Evolutionary conservation across 2,888 invertebrate genomes (phyloP).

Genomic region (Branchinecta sandiegonensis): DNA sequence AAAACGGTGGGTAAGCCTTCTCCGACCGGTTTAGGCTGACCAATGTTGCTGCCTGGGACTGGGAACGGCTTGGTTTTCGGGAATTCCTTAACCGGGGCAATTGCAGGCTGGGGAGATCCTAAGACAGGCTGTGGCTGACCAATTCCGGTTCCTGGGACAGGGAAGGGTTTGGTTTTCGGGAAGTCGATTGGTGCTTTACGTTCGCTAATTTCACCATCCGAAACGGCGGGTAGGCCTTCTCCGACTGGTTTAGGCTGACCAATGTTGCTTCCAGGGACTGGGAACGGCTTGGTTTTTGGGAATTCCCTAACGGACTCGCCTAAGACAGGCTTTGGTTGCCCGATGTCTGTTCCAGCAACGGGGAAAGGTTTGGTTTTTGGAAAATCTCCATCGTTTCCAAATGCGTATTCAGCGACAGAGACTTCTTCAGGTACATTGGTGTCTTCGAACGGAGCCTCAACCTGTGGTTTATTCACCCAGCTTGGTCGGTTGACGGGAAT

Average conservation of each 20-base stretch:
- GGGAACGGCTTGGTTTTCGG: constrained; percentile 9
- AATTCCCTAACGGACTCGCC: neutral
- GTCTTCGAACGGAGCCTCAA: neutral
- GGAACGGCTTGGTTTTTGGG: constrained; percentile 11
- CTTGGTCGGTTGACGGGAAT: neutral
- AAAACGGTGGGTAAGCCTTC: neutral
- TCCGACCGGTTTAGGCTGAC: neutral
- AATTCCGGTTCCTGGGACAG: constrained; percentile 7
- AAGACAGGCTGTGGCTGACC: neutral
- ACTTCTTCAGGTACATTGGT: neutral
- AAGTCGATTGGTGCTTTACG: neutral
- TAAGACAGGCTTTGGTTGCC: neutral
- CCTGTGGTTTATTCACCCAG: neutral
- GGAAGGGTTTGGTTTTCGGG: constrained; percentile 9
- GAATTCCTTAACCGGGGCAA: neutral
- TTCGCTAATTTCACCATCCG: too few species aligned
- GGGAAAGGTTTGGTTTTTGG: constrained; percentile 2
- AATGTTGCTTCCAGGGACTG: neutral
- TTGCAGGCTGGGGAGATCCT: neutral
- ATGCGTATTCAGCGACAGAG: neutral
- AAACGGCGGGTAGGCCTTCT: neutral
- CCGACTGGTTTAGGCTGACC: constrained; percentile 10
- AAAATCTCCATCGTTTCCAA: neutral
- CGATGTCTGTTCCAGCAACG: neutral
- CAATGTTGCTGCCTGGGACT: neutral